Evolutionary conservation across 2,113 vertebrate species (phyloP).

Genomic region (Noturus placidus): DNA sequence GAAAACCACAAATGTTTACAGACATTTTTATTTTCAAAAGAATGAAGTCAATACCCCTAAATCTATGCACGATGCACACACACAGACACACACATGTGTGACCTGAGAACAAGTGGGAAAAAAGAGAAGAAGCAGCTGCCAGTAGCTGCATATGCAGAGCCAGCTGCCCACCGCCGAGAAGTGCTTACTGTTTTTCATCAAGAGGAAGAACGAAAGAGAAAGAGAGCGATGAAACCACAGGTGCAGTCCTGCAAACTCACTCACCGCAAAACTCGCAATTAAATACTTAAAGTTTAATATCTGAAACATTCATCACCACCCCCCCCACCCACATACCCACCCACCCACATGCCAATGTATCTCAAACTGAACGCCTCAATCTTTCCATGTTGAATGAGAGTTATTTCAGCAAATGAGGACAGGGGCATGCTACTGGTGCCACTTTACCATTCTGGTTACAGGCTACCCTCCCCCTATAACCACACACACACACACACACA

Average conservation of each 20-base stretch:
- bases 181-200: not conserved
- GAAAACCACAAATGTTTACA: not conserved
- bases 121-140: conserved; percentile 60
- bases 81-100: conserved; percentile 34
- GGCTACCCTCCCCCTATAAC: conserved; percentile 41
- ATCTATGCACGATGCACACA: conserved; percentile 51
- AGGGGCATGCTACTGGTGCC: conserved; percentile 33
- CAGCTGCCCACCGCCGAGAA: conserved; percentile 47
- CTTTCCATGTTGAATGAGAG: not conserved
- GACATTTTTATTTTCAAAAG: not conserved
- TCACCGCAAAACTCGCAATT: not conserved
- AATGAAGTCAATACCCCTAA: conserved; percentile 63
- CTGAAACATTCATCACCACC: no score
- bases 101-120: conserved; percentile 60
- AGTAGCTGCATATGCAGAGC: conserved; percentile 42
- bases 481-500: conserved; percentile 23
- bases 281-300: not conserved
- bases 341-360: not conserved
- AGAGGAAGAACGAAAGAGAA: not conserved
- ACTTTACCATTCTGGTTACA: conserved; percentile 33
- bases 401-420: conserved; percentile 29
- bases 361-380: not conserved
- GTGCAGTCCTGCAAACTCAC: conserved; percentile 27
- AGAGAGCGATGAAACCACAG: conserved; percentile 40
- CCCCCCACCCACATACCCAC: no score